Evolutionary conservation across 1,140 invertebrate genomes (phyloP).

Genomic region (Diuraphis noxia): DNA sequence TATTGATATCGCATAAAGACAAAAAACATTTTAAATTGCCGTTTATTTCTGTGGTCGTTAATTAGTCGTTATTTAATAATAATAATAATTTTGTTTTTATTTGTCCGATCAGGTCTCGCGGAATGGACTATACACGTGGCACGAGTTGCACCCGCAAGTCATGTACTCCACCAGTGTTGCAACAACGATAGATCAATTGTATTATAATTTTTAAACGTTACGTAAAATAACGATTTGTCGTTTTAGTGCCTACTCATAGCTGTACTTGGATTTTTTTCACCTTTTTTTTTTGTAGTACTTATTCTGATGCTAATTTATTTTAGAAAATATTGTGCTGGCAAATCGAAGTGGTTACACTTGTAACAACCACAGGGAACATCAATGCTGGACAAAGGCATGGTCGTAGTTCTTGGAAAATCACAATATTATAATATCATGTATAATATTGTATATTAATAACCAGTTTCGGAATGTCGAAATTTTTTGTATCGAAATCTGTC

Average conservation of each 20-base stretch:
- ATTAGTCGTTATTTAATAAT: background rate
- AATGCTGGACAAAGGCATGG: background rate
- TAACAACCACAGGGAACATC: background rate
- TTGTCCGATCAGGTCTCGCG: background rate
- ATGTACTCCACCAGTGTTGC: background rate
- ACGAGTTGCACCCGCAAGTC: background rate
- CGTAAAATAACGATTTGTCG: background rate
- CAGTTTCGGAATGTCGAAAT: constrained; percentile 30
- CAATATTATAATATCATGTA: background rate
- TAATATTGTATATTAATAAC: background rate
- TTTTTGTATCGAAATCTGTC: background rate
- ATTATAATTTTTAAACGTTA: too few relatives aligned
- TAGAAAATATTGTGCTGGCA: background rate
- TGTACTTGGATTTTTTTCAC: background rate
- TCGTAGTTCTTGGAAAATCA: background rate
- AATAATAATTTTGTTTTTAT: background rate
- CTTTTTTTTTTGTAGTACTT: background rate
- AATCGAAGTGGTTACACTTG: background rate
- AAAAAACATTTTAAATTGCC: constrained; percentile 12
- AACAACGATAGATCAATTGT: background rate
- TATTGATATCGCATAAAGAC: background rate
- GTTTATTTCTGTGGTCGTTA: background rate
- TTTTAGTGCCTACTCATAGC: too few relatives aligned
- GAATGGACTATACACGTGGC: background rate
- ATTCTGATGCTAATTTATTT: background rate